Evolutionary conservation across 2,113 vertebrate species (phyloP), one percentile per base, ranked within the genome.

Genomic region (Pandion haliaetus): DNA sequence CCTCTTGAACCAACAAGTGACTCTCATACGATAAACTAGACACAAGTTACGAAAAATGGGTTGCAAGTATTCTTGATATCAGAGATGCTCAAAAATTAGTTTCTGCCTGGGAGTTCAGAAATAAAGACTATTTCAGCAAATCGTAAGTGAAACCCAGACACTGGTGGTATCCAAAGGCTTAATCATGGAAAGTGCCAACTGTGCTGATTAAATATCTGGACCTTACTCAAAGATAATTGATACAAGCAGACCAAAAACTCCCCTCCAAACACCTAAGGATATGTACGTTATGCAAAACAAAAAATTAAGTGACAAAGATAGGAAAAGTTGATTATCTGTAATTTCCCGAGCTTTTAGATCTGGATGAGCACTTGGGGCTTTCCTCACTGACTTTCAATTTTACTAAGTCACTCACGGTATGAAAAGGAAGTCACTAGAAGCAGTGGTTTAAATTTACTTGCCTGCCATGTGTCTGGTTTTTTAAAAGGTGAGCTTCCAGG

Each of bases 251-350:
- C 66, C 8, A 72, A 79, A 62, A 49, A 13, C 6, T 70, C 31
- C 67, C 67, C 67, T 54, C 42, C 34, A 28, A 88, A 24, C 28
- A 34, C 45, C 20, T 13, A 47, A 72, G 25, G n/a, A 54, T 23
- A 50, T 5, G 3, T 8, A 55, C 1, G 0, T 26, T 54, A 44
- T 0, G 4, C 0, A 2, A 85, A 92, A 57, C 21, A n/a, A 77
- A 81, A 63, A 91, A 2, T 5, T 11, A 17, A 14, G 28, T 14
- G 45, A 69, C 40, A 85, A 58, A 57, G 42, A 72, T 12, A 24
- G 69, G 54, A 74, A 19, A 63, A 77, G 58, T 16, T 8, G 7
- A 59, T 77, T 77, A 54, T 36, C 29, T 57, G 40, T 65, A 50
- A 50, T 62, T 80, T 77, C 63, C 40, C 58, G 29, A 79, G 78